Evolutionary conservation across 2,888 invertebrate species (phyloP), one percentile per base, ranked within the genome.

Genomic region (Dasypolia templi): DNA sequence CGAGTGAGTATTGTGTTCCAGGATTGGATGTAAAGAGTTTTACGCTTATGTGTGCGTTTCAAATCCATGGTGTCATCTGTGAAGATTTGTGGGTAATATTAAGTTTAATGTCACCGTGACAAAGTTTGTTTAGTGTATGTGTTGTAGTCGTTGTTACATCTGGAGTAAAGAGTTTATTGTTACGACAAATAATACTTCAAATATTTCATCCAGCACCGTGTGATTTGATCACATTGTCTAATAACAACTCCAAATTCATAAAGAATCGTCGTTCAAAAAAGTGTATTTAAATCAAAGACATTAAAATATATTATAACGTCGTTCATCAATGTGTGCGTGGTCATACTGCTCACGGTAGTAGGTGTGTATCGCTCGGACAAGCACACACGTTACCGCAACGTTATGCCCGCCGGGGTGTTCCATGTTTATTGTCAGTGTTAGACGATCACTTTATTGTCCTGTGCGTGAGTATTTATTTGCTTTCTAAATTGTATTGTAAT

Each of bases 1-100:
- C 55, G 55, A 84, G 62, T 69, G 77, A 44, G 56, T 77, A 82
- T 82, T 82, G 63, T 70, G 72, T 84, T 81, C 82, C 71, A 58
- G 68, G 62, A 61, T 81, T 26, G 82, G 26, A 59, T 72, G 42
- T 55, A 46, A 32, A 69, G 46, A 71, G 49, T 46, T 62, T 26
- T 32, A 17, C 53, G 32, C 32, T 32, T 69, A n/a, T 67, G 66
- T 75, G 35, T 68, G 35, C 64, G 19, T 81, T 81, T 55, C 26
- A 59, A 77, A 81, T 59, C 6, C 5, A 59, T 26, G 11, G 19
- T 2, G 22, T 17, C 17, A 14, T 17, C 17, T 19, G 12, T 39
- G 2, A 46, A 11, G 19, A 12, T 19, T 19, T 42, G 19, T 44
- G 29, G 68, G n/a, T 26, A n/a, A 32, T 66, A 53, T 61, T 53